A percentile compares a stretch with the other conserved stretches of the same genome.
phyloP scores from a whole-genome alignment of 1,140 invertebrate genomes.

The Macrotrachela quadricornifera region DNA sequence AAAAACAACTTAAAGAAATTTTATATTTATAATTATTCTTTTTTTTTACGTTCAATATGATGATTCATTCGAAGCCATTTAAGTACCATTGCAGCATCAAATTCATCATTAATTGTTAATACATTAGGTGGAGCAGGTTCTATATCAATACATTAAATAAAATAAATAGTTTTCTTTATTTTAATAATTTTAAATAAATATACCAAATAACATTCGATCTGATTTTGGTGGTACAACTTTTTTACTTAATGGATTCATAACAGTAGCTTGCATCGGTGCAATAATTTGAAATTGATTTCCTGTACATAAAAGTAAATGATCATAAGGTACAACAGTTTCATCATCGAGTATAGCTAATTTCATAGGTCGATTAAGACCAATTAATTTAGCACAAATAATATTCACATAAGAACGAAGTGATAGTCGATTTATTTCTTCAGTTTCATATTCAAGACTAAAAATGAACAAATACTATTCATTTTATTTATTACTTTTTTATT shows the following conservation, averaged over 20 bases:
- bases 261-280: slow-evolving; percentile 16
- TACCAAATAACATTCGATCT: slow-evolving; percentile 14
- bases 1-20: too few relatives aligned
- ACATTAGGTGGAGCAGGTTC: slow-evolving; percentile 18
- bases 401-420: slow-evolving; percentile 26
- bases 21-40: too few relatives aligned
- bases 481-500: too few relatives aligned
- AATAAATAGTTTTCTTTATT: too few relatives aligned
- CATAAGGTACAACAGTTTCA: slow-evolving; percentile 21
- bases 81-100: slow-evolving; percentile 25
- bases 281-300: slow-evolving; percentile 25
- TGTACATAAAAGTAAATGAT: slow-evolving; percentile 24
- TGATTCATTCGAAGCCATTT: too few relatives aligned
- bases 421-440: slow-evolving; percentile 15
- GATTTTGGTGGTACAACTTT: slow-evolving; percentile 13
- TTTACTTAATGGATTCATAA: slow-evolving; percentile 9
- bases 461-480: slow-evolving; percentile 14
- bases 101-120: slow-evolving; percentile 23
- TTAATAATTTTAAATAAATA: too few relatives aligned
- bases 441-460: slow-evolving; percentile 19
- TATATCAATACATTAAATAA: background rate
- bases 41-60: too few relatives aligned
- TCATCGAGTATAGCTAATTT: slow-evolving; percentile 23
- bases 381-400: slow-evolving; percentile 28
- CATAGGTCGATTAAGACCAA: slow-evolving; percentile 20